phyloP scores from a whole-genome alignment of 2,888 invertebrate genomes.

The Ashinkailepas kermadecensis region DNA sequence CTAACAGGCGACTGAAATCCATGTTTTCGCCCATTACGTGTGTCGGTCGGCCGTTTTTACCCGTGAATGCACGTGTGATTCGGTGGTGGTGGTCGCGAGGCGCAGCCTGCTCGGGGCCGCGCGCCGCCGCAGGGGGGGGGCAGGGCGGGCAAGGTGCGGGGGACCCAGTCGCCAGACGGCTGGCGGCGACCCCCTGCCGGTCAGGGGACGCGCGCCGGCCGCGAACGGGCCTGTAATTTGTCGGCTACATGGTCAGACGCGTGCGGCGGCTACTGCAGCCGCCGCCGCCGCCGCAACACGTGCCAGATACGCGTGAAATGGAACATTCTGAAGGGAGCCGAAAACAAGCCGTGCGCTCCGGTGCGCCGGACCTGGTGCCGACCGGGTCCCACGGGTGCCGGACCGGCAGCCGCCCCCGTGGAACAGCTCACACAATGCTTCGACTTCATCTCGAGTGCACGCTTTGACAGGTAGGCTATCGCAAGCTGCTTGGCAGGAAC shows the following conservation, averaged over 20 bases:
- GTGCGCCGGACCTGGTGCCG: background rate
- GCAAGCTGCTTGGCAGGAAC: too few relatives aligned
- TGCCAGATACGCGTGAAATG: background rate
- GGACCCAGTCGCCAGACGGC: background rate
- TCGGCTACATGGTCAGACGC: background rate
- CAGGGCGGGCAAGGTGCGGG: background rate
- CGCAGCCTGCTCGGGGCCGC: background rate
- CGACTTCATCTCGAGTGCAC: background rate
- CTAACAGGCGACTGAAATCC: conserved; percentile 19
- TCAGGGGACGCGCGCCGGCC: background rate
- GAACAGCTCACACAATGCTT: background rate
- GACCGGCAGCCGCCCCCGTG: too few relatives aligned
- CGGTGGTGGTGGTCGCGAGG: background rate
- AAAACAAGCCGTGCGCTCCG: background rate
- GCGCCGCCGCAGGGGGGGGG: background rate
- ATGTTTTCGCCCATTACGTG: conserved; percentile 15
- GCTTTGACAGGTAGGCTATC: background rate
- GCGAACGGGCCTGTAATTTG: background rate
- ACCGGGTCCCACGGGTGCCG: too few relatives aligned
- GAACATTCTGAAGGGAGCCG: background rate
- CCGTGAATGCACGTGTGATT: background rate
- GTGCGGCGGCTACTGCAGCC: background rate
- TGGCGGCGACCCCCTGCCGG: too few relatives aligned
- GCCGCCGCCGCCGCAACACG: background rate
- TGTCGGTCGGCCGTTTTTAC: conserved; percentile 1